Evolutionary conservation across 2,797 vertebrate genomes (phyloP), one percentile per base, ranked within the genome.

Genomic region (Onychomys leucogaster): DNA sequence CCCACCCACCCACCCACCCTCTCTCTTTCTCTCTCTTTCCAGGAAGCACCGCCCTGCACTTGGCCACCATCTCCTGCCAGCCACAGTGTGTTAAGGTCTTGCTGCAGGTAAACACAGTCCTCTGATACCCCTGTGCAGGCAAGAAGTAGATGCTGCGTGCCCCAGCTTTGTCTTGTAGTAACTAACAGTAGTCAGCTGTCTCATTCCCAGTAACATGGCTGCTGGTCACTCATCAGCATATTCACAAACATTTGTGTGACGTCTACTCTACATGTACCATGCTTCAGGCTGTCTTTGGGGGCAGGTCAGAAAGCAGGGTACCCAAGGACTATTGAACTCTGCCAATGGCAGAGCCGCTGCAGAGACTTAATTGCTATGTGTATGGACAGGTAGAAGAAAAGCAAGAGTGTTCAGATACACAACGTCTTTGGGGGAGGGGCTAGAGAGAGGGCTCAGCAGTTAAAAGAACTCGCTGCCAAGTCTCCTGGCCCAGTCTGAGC

Each of bases 11-110:
- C 65, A 37, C 27, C n/a, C 46, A 9, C 46, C 49, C 49, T 2
- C 49, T 52, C 55, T 94, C 23, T 89, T 32, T 65, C 19, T 82
- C 75, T 97, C 55, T 96, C 89, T 95, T 57, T 82, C 32, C 96
- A 99, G 99, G 99, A 81, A 99, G 98, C 94, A 99, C 98, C 0
- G 99, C 99, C 4, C 92, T 99, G 81, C 99, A 99, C 41, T 84
- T 98, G 93, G 98, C 99, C 78, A 98, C 98, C 96, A 99, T 98
- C 84, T 97, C 98, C 75, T 99, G 98, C 96, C 99, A 99, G 92
- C 99, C 99, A 2, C 98, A 99, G 83, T 99, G 98, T 0, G 98
- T 99, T 67, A 99, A 98, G 96, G 98, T 98, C 63, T 98, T 99
- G 57, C 97, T 99, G 83, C 98, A 98, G 98, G 99, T 99, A 95